Base-by-base conservation (phyloP, 2,888 invertebrate genomes). In the Drosophila acutilabella region DNA sequence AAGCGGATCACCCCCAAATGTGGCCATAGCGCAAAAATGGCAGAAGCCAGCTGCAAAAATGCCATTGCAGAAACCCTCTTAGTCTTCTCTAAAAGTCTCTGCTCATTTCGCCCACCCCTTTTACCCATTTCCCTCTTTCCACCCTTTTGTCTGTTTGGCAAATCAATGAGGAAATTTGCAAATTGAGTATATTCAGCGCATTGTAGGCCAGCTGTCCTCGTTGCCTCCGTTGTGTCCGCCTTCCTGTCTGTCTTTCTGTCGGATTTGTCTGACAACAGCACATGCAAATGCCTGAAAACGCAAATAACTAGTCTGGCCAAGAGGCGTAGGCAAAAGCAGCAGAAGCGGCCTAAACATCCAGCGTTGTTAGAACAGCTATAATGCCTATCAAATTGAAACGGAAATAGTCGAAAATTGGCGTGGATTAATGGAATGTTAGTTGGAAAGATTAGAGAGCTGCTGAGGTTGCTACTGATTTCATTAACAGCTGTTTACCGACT, bases 81-180 rank as follows among this genome's bases (percentile, higher is more conserved):
- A 45, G 33, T 33, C 68, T 41, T 48, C 23, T 18, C 13, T 33
- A 33, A 20, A 4, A 50, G 50, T 50, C 18, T 50, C 30, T 50
- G 30, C 18, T 50, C 30, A 6, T 18, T 10, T 23, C 33, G 1
- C 16, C 6, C 14, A 23, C n/a, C 38, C 0, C 11, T n/a, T 2
- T 0, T 4, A 18, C 10, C 26, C 4, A 16, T 14, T 13, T 2
- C 16, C 5, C 33, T 16, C 8, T 23, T 44, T 51, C 48, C 20
- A 61, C 57, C 56, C 42, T 38, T 38, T 47, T 67, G 61, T 60
- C 83, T 74, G 57, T 78, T 84, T 84, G 87, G 84, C 89, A 80
- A 83, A 83, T 80, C 83, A 80, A 88, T 88, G 78, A 74, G 84
- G 74, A 88, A 86, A 76, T 76, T 78, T 86, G 79, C 74, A 80